phyloP scores from a whole-genome alignment of 1,140 invertebrate species.

The Asbolus verrucosus region DNA sequence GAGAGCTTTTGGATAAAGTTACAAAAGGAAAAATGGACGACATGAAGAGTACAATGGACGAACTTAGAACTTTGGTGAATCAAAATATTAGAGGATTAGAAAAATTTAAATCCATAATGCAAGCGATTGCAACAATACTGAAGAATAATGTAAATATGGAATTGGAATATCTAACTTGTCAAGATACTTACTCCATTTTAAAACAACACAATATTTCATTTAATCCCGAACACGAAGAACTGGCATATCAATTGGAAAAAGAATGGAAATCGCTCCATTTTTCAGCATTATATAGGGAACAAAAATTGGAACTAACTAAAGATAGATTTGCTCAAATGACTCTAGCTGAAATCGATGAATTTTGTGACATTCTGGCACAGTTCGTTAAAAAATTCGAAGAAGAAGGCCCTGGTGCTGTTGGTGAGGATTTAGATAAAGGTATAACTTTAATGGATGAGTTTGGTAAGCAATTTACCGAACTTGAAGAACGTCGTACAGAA shows the following conservation, averaged over 20 bases:
- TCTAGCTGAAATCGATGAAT: slow-evolving; percentile 77
- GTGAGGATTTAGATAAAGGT: slow-evolving; percentile 80
- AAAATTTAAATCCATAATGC: slow-evolving; percentile 86
- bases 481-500: slow-evolving; percentile 76
- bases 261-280: slow-evolving; percentile 78
- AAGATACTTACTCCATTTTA: slow-evolving; percentile 67
- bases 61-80: slow-evolving; percentile 72
- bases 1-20: slow-evolving; percentile 70
- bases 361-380: slow-evolving; percentile 72
- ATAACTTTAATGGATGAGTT: slow-evolving; percentile 79
- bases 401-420: slow-evolving; percentile 83
- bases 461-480: slow-evolving; percentile 72
- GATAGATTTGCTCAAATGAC: slow-evolving; percentile 85
- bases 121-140: slow-evolving; percentile 81
- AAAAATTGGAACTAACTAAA: slow-evolving; percentile 78
- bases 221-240: slow-evolving; percentile 68
- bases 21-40: slow-evolving; percentile 74
- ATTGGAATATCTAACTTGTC: slow-evolving; percentile 77
- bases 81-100: slow-evolving; percentile 80
- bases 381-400: slow-evolving; percentile 80
- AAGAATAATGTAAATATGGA: slow-evolving; percentile 80
- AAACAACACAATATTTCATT: slow-evolving; percentile 62
- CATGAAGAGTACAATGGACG: slow-evolving; percentile 72
- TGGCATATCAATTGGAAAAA: slow-evolving; percentile 72
- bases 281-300: slow-evolving; percentile 74